These are phyloP conservation scores for Ammodytes dubius DNA, from an alignment of 2,113 vertebrate species.

Conservation along the genomic window DNA sequence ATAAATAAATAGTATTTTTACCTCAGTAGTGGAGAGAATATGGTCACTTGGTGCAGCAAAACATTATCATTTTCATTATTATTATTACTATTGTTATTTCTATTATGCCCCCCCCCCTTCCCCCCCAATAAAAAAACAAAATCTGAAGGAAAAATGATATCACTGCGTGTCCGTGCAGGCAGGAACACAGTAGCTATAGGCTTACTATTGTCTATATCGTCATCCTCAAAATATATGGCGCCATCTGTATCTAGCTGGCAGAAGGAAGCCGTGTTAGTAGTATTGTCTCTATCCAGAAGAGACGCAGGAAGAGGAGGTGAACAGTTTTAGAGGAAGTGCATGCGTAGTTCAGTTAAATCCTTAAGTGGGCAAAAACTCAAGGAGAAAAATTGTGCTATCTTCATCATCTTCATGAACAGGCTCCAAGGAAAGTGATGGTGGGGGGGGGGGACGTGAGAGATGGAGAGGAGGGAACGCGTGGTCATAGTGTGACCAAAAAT, in stretches of 20 bases:
- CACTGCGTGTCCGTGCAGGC: slow-evolving; percentile 78
- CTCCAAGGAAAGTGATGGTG: slow-evolving; percentile 59
- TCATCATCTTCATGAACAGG: slow-evolving; percentile 71
- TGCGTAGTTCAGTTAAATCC: slow-evolving; percentile 85
- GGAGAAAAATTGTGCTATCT: slow-evolving; percentile 86
- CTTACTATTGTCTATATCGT: slow-evolving; percentile 63
- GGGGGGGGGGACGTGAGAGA: slow-evolving; percentile 35
- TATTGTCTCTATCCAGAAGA: slow-evolving; percentile 71
- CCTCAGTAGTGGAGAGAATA: slow-evolving; percentile 78
- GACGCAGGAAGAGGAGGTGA: slow-evolving; percentile 73
- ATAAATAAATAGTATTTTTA: slow-evolving; percentile 75
- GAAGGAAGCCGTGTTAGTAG: slow-evolving; percentile 67
- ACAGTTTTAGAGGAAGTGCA: slow-evolving; percentile 81
- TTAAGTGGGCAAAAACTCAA: slow-evolving; percentile 83
- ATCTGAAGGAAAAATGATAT: slow-evolving; percentile 72
- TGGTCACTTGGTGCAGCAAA: slow-evolving; percentile 84
- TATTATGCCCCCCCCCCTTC: slow-evolving; percentile 61
- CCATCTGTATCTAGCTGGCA: slow-evolving; percentile 70
- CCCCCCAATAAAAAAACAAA: slow-evolving; percentile 42
- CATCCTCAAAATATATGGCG: slow-evolving; percentile 65
- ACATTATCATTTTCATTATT: slow-evolving; percentile 79
- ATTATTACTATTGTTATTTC: slow-evolving; percentile 73
- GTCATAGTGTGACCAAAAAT: slow-evolving; percentile 78
- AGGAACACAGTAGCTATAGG: slow-evolving; percentile 71
- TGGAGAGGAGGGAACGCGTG: slow-evolving; percentile 63